Percentiles rank a stretch among this genome's conserved stretches.
Conservation (phyloP, 2,113 vertebrate genomes). For the Petaurus breviceps region DNA sequence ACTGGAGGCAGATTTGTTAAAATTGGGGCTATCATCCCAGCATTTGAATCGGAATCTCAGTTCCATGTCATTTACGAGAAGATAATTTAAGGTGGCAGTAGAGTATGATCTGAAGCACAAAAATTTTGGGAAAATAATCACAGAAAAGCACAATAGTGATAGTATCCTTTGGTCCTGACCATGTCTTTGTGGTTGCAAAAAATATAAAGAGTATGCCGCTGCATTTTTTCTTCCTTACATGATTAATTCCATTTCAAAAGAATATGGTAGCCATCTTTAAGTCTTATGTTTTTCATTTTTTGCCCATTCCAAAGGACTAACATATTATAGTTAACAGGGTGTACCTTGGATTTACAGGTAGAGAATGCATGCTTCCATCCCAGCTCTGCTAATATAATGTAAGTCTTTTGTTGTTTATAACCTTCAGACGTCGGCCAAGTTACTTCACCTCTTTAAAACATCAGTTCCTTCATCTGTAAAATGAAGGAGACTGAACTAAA, state of each 20-base stretch:
- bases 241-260: background rate
- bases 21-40: background rate
- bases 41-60: background rate
- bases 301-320: background rate
- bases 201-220: background rate
- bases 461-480: conserved; percentile 31
- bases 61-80: background rate
- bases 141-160: background rate
- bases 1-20: background rate
- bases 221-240: background rate
- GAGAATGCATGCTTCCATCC: background rate
- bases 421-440: background rate
- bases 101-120: background rate
- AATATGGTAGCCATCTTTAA: background rate
- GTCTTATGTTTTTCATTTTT: background rate
- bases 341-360: background rate
- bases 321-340: background rate
- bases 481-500: background rate
- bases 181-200: background rate
- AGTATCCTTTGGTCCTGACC: background rate
- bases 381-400: background rate
- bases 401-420: background rate
- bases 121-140: background rate
- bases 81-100: background rate
- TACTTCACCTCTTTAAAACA: background rate